Evolutionary conservation across 2,888 invertebrate genomes (phyloP), one percentile per base, ranked within the genome.

Genomic region (Sylvicola fuscatus): DNA sequence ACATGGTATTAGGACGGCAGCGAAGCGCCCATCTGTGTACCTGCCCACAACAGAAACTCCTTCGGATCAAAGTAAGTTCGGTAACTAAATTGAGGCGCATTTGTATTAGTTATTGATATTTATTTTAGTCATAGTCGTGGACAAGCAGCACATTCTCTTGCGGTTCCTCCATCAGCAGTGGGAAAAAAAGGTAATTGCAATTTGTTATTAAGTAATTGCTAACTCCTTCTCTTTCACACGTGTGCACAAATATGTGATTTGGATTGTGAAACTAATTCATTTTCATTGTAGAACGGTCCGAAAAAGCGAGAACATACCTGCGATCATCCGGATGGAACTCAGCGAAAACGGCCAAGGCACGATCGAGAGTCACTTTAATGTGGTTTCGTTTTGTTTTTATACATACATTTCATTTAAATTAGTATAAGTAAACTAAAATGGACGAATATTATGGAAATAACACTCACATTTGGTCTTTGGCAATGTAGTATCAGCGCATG

Each of bases 81-180:
- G 6, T n/a, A 10, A 29, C 11, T 7, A 29, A 13, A 14, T 14
- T 37, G 32, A 34, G 16, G 33, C 26, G 27, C 37, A 35, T 35
- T 4, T 12, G n/a, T 27, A 33, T 16, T 14, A 14, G 30, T 12
- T 35, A 36, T 11, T 39, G 15, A 35, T 32, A 42, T 40, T 42
- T 40, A 42, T 47, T 76, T 42, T 65, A 81, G 86, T 90, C 47
- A 93, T 93, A 52, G 90, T 90, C 31, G 87, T 90, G 52, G 93
- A 93, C 60, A 92, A 89, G 62, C 84, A 89, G 33, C 90, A 89
- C 53, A 90, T 93, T 49, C 65, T 93, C 39, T 61, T 93, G 49
- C 74, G 92, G 61, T 93, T 89, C 60, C 68, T 93, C 43, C 90
- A 92, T 49, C 87, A 90, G 50, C 87, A 89, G 59, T 92, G 89